phyloP scores from a whole-genome alignment of 2,888 invertebrate genomes.

The Neocrepidodera transversa region DNA sequence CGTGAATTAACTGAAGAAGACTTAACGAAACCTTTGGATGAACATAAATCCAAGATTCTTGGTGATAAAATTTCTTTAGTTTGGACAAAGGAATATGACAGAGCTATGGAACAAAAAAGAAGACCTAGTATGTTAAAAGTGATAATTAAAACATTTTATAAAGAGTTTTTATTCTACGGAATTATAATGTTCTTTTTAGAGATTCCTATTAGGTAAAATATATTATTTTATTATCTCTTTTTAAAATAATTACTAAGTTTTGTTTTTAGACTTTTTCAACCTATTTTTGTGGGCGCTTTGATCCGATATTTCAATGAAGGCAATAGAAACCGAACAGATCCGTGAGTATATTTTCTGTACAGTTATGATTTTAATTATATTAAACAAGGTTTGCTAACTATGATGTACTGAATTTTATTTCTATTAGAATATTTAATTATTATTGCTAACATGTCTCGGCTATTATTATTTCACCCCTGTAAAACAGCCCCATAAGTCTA shows the following conservation, averaged over 20 bases:
- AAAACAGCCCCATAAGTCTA: too few relatives aligned
- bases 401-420: too few relatives aligned
- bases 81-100: constrained; percentile 67
- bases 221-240: too few relatives aligned
- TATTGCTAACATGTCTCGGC: too few relatives aligned
- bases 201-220: constrained; percentile 56
- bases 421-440: too few relatives aligned
- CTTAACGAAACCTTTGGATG: constrained; percentile 70
- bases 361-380: too few relatives aligned
- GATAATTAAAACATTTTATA: constrained; percentile 66
- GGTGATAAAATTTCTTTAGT: constrained; percentile 68
- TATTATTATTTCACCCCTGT: too few relatives aligned
- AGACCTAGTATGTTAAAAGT: constrained; percentile 68
- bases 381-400: too few relatives aligned
- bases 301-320: constrained; percentile 64
- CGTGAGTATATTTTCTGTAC: constrained; percentile 44
- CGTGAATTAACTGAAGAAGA: constrained; percentile 61
- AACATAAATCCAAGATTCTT: constrained; percentile 67
- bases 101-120: constrained; percentile 57
- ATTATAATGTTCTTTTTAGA: constrained; percentile 64
- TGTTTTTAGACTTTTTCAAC: constrained; percentile 62
- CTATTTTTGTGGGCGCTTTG: constrained; percentile 63
- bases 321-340: constrained; percentile 47
- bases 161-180: constrained; percentile 66
- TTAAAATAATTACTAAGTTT: too few relatives aligned